Conservation (phyloP, 2,888 invertebrate species). For the Cosmorhoe ocellata region DNA sequence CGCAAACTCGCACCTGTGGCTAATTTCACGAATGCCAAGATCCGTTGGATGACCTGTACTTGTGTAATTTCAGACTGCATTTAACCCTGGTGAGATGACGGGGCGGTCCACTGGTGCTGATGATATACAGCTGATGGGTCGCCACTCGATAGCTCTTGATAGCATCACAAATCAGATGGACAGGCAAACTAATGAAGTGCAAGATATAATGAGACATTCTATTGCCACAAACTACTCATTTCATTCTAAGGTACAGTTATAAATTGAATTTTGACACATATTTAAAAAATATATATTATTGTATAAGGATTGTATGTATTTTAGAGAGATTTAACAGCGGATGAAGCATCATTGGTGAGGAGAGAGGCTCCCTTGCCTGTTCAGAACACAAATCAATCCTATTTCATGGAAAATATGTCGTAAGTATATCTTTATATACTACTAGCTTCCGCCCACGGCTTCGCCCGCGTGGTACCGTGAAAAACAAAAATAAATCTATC, state of each 20-base stretch:
- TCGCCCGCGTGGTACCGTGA: too few species aligned
- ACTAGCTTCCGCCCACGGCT: too few species aligned
- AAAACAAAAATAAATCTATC: too few species aligned
- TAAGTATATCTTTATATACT: too few species aligned
- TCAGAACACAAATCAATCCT: slow-evolving; percentile 41
- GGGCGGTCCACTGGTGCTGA: slow-evolving; percentile 70
- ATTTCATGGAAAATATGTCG: slow-evolving; percentile 54
- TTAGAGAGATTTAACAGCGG: slow-evolving; percentile 70
- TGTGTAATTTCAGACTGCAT: slow-evolving; percentile 56
- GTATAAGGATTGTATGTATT: slow-evolving; percentile 29
- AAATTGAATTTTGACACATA: too few species aligned
- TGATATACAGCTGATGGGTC: slow-evolving; percentile 44
- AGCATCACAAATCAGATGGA: slow-evolving; percentile 59
- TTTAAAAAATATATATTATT: too few species aligned
- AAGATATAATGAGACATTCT: slow-evolving; percentile 69
- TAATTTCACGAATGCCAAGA: too few species aligned
- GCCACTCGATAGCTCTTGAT: slow-evolving; percentile 59
- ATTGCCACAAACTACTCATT: slow-evolving; percentile 68
- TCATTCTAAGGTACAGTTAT: slow-evolving; percentile 67
- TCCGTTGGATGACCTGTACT: too few species aligned
- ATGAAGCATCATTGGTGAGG: slow-evolving; percentile 63
- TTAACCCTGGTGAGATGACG: slow-evolving; percentile 73
- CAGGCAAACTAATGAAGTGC: slow-evolving; percentile 63
- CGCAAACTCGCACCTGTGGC: too few species aligned
- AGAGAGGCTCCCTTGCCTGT: slow-evolving; percentile 65